phyloP scores from a whole-genome alignment of 1,140 invertebrate species.

The Piezodorus guildinii region DNA sequence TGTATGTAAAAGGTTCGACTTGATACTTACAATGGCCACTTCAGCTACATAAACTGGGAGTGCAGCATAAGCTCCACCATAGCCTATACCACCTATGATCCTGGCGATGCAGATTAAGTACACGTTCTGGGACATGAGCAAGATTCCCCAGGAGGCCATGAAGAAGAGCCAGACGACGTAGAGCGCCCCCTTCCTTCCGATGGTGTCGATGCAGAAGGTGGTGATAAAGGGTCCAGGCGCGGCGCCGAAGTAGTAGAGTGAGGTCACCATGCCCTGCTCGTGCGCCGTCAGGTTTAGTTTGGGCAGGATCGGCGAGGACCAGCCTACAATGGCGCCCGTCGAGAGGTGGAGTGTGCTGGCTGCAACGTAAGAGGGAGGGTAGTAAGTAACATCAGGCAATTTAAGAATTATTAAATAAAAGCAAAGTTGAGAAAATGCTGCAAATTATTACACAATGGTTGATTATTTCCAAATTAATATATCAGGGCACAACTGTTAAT shows the following conservation, averaged over 20 bases:
- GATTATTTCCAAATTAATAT: too few species aligned
- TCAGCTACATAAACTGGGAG: constrained; percentile 17
- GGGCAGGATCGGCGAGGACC: constrained; percentile 18
- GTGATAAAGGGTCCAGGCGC: constrained; percentile 5
- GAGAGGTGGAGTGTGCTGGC: constrained; percentile 15
- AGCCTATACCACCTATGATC: constrained; percentile 4
- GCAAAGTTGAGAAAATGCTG: too few species aligned
- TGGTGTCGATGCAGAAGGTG: constrained; percentile 1
- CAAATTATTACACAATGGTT: too few species aligned
- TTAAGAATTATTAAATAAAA: too few species aligned
- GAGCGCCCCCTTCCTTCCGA: constrained; percentile 1
- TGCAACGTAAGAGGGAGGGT: too few species aligned
- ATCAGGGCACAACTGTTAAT: too few species aligned
- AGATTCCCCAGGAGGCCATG: constrained; percentile 5
- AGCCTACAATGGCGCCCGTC: background rate
- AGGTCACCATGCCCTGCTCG: constrained; percentile 7
- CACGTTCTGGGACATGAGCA: constrained; percentile 1
- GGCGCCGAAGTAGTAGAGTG: constrained; percentile 6
- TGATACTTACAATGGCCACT: constrained; percentile 13
- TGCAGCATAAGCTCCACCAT: background rate
- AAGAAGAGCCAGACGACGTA: background rate
- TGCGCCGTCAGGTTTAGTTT: background rate
- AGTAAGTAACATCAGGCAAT: too few species aligned
- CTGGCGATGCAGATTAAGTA: constrained; percentile 7
- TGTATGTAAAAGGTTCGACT: too few species aligned